Base-by-base conservation (phyloP, 1,140 invertebrate species). In the Trichomalopsis sarcophagae region DNA sequence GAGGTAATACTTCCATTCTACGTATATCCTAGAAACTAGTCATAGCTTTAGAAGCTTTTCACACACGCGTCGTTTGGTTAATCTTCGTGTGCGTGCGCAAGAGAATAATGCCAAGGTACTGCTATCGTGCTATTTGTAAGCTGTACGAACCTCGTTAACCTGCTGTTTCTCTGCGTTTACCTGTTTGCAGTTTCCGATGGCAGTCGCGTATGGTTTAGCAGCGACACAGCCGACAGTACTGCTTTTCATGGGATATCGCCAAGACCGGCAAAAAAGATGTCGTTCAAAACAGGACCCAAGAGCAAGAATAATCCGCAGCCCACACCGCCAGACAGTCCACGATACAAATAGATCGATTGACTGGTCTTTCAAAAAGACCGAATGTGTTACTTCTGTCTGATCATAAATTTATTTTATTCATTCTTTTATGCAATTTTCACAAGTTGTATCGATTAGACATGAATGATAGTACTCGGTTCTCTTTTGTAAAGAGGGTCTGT, bases 231-330 rank as follows among this genome's bases (percentile, higher is more conserved):
- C 44, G 92, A 93, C 2, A 92, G 88, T 74, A 87, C 91, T 11
- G 88, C 90, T 5, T 86, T 93, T n/a, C 93, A 93, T 82, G 94
- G 94, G 11, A 94, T 94, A 86, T 94, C 94, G 36, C 93, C 94
- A n/a, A 90, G 94, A 85, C 93, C 94, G 1, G 90, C 93, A 44
- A 94, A 94, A 86, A 94, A 94, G 86, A 92, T 94, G 91, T 93
- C 93, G 21, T 93, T 94, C 84, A 93, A 93, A 82, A 91, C 91
- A 13, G 91, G 91, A 68, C 90, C 92, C 33, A 93, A 93, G 77
- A 91, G 90, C 77, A 92, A 89, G 69, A 87, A 89, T 47, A 90
- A 87, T 81, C 84, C 90, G 9, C 92, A 93, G 82, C 87, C 91
- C 0, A 93, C 93, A 9, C 93, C 93, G 36, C 93, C 93, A 7